Percentiles rank a stretch among this genome's conserved stretches.
These are phyloP conservation scores for Todus mexicanus DNA, from an alignment of 2,797 vertebrate species.

Conservation along the genomic window DNA sequence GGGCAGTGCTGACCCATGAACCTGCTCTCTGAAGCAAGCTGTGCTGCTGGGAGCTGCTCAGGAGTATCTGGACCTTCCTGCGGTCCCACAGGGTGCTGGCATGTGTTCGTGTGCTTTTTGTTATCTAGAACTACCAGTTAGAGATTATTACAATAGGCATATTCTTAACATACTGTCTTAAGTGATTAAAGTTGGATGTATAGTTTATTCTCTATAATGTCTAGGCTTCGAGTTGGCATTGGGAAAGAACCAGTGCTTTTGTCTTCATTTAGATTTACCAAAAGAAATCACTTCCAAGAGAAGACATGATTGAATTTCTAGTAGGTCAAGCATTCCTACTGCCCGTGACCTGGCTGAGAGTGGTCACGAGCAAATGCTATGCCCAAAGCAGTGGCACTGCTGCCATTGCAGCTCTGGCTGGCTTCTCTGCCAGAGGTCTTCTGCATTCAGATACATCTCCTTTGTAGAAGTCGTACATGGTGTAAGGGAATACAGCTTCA, in stretches of 20 bases:
- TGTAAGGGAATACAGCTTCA: neutral
- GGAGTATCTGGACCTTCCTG: neutral
- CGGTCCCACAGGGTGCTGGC: neutral
- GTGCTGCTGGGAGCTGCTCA: neutral
- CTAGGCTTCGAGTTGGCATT: neutral
- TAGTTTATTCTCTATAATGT: neutral
- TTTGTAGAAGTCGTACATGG: neutral
- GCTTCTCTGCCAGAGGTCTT: neutral
- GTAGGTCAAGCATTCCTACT: accelerated
- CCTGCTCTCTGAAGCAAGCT: accelerated
- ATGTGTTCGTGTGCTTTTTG: neutral
- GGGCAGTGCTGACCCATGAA: accelerated
- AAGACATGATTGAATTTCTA: neutral
- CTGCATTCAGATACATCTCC: neutral
- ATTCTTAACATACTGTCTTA: neutral
- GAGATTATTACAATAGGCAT: neutral
- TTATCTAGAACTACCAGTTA: neutral
- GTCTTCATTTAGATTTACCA: neutral
- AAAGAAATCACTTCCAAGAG: neutral
- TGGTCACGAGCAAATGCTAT: neutral
- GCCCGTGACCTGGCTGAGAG: neutral
- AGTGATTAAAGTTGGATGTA: neutral
- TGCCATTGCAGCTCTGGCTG: neutral
- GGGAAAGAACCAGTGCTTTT: neutral
- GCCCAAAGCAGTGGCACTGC: neutral